Evolutionary conservation across 2,113 vertebrate genomes (phyloP).

Genomic region (Hippoglossus stenolepis): DNA sequence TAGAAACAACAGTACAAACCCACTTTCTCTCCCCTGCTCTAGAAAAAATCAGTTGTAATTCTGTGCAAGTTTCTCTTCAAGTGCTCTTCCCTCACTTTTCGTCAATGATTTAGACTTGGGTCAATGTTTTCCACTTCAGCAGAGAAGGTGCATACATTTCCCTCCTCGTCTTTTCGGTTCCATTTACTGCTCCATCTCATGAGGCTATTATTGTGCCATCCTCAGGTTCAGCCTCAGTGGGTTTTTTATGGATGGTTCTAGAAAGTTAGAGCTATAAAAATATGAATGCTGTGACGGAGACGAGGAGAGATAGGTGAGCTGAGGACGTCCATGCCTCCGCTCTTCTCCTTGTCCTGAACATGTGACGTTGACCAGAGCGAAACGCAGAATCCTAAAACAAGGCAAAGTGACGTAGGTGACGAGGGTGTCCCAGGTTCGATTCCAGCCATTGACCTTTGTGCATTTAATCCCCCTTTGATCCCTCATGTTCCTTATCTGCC

Average conservation of each 20-base stretch:
- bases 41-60: constrained; percentile 26
- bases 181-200: constrained; percentile 63
- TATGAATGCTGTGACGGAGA: constrained; percentile 26
- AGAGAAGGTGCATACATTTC: constrained; percentile 58
- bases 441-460: constrained; percentile 2
- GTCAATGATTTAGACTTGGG: constrained; percentile 61
- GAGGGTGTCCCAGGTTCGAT: not conserved
- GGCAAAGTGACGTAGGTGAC: not conserved
- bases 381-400: constrained; percentile 35
- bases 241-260: constrained; percentile 57
- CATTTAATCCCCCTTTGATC: not conserved
- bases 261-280: constrained; percentile 56
- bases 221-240: constrained; percentile 62
- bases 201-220: constrained; percentile 60
- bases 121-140: constrained; percentile 65
- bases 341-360: not conserved
- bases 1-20: not conserved
- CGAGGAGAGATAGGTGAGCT: constrained; percentile 23
- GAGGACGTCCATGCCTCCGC: constrained; percentile 26
- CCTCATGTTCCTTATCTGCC: not conserved
- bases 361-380: not conserved
- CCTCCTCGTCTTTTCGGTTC: constrained; percentile 51
- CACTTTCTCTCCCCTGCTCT: not conserved
- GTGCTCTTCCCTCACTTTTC: constrained; percentile 39
- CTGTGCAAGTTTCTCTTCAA: constrained; percentile 32